Base-by-base conservation (phyloP, 2,888 invertebrate genomes). In the Lomographa bimaculata region DNA sequence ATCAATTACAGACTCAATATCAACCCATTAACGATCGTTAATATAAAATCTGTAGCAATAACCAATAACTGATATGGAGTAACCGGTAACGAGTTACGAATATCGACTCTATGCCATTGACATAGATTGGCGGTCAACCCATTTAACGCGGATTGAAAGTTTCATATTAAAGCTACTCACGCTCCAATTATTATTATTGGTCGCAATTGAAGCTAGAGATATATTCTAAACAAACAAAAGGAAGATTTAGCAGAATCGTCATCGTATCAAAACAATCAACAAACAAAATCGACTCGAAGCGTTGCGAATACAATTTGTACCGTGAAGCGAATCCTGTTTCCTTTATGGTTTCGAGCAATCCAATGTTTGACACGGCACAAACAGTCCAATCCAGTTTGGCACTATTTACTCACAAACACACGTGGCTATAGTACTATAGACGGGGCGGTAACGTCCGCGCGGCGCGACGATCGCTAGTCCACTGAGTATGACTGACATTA, bases 351-450 rank as follows among this genome's bases (percentile, higher is more conserved):
- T 54, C 57, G 50, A 64, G 75, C 76, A 82, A 82, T 82, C 82
- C 82, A 75, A 71, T 59, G 57, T 54, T 61, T 61, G 51, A 63
- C 62, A 58, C 55, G 54, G 47, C 62, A 61, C 60, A 53, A 58
- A 55, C 57, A 54, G 53, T 60, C 57, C 64, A 14, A 19, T 21
- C 29, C 19, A 70, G 69, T 69, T 63, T 57, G 58, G 52, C 70
- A 66, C 65, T 80, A 79, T 80, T 82, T 81, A 80, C 79, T 72
- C 78, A 81, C 80, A 81, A 77, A 71, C 70, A 69, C 80, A 78
- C 80, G 80, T 79, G 74, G 65, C 52, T 54, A 30, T 50, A 50
- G 40, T 41, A 30, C 28, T 30, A 39, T 32, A 49, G 50, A 54
- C 52, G 59, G 48, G 62, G 50, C 33, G 48, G 49, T 49, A 25